Conservation (phyloP, 1,140 invertebrate genomes). For the Ceratina calcarata region DNA sequence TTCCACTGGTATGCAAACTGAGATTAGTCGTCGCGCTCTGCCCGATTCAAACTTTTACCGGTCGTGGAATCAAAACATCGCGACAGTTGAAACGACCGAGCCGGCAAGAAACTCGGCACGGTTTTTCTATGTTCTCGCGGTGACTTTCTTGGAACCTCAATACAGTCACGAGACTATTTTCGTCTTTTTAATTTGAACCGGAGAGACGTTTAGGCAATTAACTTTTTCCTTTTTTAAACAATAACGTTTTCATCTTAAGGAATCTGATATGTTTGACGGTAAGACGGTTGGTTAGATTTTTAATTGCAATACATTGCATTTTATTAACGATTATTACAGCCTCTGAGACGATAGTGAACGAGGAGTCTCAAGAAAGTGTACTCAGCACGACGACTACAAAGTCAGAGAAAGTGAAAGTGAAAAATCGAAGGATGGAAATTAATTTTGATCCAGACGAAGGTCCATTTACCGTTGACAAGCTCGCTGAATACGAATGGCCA, state of each 20-base stretch:
- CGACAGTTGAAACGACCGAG: no score
- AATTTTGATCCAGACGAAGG: conserved; percentile 85
- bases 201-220: no score
- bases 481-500: conserved; percentile 97
- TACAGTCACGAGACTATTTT: no score
- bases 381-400: conserved; percentile 86
- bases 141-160: no score
- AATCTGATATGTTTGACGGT: background rate
- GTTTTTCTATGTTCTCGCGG: no score
- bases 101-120: no score
- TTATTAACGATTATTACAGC: conserved; percentile 53
- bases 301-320: conserved; percentile 9
- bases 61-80: no score
- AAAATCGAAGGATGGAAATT: conserved; percentile 87
- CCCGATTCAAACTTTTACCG: no score
- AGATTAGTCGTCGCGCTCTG: no score
- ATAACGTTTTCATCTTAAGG: no score
- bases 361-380: conserved; percentile 89
- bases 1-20: conserved; percentile 18
- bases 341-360: conserved; percentile 84
- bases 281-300: conserved; percentile 33
- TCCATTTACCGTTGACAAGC: conserved; percentile 90
- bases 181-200: no score
- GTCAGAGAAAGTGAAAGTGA: conserved; percentile 84
- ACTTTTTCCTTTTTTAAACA: no score